Base-by-base conservation (phyloP, 2,888 invertebrate species). In the Biston betularia region DNA sequence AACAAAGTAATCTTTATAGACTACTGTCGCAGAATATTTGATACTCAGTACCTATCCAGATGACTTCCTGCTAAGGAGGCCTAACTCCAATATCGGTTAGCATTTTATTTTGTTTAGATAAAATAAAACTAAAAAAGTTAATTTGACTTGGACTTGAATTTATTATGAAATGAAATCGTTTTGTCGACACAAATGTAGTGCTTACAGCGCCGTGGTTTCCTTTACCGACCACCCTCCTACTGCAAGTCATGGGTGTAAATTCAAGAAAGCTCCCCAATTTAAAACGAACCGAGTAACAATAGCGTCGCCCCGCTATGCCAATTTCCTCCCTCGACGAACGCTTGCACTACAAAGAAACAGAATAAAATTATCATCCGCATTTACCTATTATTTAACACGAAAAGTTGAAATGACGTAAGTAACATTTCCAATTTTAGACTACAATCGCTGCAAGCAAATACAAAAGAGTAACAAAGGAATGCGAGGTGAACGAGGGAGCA, bases 261-360 rank as follows among this genome's bases (percentile, higher is more conserved):
- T 91, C 88, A 91, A 93, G 92, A 91, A 93, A 91, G 89, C 89
- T 90, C 93, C 90, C 86, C 90, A 91, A 92, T 92, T 93, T 92
- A 90, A 92, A 92, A 85, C 85, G 90, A 88, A 90, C 92, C 88
- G 87, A 89, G 88, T 92, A 91, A 92, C 92, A 92, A 92, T 90
- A 87, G 90, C 87, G 83, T 82, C 79, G 81, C 86, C 87, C 84
- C 80, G 90, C 88, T 88, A 85, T 89, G 89, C 90, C 92, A 90
- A 93, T 92, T 92, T 90, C 90, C 92, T 88, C 89, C 89, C 88
- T 82, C 86, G 81, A 81, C 81, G 76, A 87, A 85, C 83, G 85
- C 84, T 84, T 83, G 86, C 83, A 81, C 84, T 85, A 88, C 84
- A 87, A 89, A 89, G 90, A 87, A 87, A 84, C 82, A 83, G 89